These are phyloP conservation scores for Corythoichthys haematopterus DNA, from an alignment of 2,113 vertebrate genomes.

Conservation along the genomic window DNA sequence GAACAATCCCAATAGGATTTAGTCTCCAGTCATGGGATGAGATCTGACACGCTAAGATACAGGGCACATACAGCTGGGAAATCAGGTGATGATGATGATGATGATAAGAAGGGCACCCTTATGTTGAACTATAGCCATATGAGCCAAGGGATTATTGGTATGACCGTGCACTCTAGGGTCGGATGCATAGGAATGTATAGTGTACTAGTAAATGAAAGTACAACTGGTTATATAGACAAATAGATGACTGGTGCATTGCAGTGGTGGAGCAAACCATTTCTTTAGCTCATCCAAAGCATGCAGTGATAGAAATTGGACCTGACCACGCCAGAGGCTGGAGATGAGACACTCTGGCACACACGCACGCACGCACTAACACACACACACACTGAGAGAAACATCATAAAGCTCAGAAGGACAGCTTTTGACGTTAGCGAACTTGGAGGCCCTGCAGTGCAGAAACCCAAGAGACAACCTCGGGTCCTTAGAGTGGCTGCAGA, in stretches of 20 bases:
- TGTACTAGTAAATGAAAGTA: background rate
- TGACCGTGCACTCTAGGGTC: conserved; percentile 13
- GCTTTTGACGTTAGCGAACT: conserved; percentile 49
- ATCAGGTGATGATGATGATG: conserved; percentile 48
- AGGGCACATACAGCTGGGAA: conserved; percentile 41
- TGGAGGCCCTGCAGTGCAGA: conserved; percentile 33
- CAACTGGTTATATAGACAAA: background rate
- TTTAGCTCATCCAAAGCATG: conserved; percentile 22
- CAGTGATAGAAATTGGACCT: conserved; percentile 60
- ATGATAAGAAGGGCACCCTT: conserved; percentile 19
- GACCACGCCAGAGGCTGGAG: conserved; percentile 56
- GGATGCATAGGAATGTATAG: conserved; percentile 6
- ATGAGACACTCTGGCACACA: conserved; percentile 38
- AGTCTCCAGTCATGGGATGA: conserved; percentile 22
- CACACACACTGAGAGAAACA: conserved; percentile 29
- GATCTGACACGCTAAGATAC: conserved; percentile 38
- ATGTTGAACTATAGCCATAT: conserved; percentile 30
- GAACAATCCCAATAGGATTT: conserved; percentile 51
- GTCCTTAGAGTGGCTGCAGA: conserved; percentile 19
- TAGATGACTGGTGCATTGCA: conserved; percentile 35
- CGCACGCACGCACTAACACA: background rate
- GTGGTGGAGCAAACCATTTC: conserved; percentile 32
- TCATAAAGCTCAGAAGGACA: conserved; percentile 48
- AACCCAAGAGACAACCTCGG: conserved; percentile 30
- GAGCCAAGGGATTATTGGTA: conserved; percentile 47